Conservation (phyloP, 2,113 vertebrate species). For the Connochaetes taurinus region DNA sequence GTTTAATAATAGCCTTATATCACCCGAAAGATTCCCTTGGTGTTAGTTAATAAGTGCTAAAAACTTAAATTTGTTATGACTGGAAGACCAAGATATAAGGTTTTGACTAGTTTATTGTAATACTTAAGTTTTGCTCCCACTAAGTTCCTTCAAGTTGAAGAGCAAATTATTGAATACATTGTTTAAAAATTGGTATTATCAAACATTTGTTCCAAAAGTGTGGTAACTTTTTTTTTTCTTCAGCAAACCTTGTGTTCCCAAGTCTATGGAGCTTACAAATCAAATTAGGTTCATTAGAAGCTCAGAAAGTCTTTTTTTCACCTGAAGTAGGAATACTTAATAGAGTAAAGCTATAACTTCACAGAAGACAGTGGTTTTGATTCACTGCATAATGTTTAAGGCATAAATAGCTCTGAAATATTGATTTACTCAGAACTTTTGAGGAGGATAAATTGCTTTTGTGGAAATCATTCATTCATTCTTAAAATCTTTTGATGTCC, state of each 20-base stretch:
- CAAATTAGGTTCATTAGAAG: background rate
- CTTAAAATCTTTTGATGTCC: background rate
- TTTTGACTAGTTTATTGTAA: conserved; percentile 11
- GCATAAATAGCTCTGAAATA: background rate
- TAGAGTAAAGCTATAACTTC: background rate
- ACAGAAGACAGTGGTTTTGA: conserved; percentile 14
- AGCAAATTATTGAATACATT: conserved; percentile 2
- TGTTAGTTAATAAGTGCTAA: conserved; percentile 18
- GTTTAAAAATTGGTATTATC: background rate
- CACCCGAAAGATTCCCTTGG: background rate
- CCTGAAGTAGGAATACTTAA: conserved; percentile 1
- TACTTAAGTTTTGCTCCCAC: conserved; percentile 9
- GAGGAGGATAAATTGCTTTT: background rate
- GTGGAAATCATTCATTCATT: background rate
- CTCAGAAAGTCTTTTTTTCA: background rate
- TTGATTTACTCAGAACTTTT: background rate
- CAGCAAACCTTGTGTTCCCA: background rate
- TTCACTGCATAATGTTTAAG: background rate
- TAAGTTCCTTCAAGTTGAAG: conserved; percentile 19
- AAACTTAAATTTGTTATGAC: background rate
- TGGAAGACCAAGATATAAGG: background rate
- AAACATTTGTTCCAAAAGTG: conserved; percentile 4
- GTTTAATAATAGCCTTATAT: background rate
- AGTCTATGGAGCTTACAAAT: conserved; percentile 4
- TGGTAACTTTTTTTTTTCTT: background rate